Percentiles rank a stretch among this genome's conserved stretches.
These are phyloP conservation scores for Delia radicum DNA, from an alignment of 1,140 invertebrate species.

Conservation along the genomic window DNA sequence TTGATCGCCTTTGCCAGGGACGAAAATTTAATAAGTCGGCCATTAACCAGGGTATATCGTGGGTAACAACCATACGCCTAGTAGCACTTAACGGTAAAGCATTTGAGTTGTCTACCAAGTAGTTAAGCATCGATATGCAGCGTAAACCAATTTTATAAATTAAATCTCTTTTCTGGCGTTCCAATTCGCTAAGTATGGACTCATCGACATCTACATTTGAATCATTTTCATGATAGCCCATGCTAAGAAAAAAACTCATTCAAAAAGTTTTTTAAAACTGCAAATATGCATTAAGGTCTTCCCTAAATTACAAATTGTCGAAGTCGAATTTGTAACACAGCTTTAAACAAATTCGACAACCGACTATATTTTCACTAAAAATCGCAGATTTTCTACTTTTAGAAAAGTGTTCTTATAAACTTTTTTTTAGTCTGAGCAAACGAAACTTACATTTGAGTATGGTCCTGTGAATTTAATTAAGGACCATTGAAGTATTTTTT, in stretches of 20 bases:
- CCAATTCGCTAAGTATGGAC: conserved; percentile 61
- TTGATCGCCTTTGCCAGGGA: conserved; percentile 68
- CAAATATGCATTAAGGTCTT: conserved; percentile 12
- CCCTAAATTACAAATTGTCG: too few relatives aligned
- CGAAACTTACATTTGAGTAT: too few relatives aligned
- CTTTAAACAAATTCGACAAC: too few relatives aligned
- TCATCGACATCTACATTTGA: conserved; percentile 57
- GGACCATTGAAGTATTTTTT: too few relatives aligned
- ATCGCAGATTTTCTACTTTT: too few relatives aligned
- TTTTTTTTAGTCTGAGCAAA: too few relatives aligned
- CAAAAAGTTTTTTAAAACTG: conserved; percentile 11
- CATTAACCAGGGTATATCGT: conserved; percentile 74
- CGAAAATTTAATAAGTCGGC: conserved; percentile 65
- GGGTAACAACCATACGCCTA: conserved; percentile 64
- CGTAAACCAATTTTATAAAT: conserved; percentile 72
- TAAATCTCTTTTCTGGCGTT: conserved; percentile 65
- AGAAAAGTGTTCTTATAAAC: too few relatives aligned
- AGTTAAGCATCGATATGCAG: conserved; percentile 69
- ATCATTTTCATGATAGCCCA: conserved; percentile 46
- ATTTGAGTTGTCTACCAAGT: conserved; percentile 60
- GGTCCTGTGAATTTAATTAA: too few relatives aligned
- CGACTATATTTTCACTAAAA: too few relatives aligned
- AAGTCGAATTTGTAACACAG: too few relatives aligned
- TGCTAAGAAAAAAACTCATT: conserved; percentile 27
- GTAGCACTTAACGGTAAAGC: conserved; percentile 64